Base-by-base conservation (phyloP, 2,888 invertebrate species). In the Brachypterus glaber region DNA sequence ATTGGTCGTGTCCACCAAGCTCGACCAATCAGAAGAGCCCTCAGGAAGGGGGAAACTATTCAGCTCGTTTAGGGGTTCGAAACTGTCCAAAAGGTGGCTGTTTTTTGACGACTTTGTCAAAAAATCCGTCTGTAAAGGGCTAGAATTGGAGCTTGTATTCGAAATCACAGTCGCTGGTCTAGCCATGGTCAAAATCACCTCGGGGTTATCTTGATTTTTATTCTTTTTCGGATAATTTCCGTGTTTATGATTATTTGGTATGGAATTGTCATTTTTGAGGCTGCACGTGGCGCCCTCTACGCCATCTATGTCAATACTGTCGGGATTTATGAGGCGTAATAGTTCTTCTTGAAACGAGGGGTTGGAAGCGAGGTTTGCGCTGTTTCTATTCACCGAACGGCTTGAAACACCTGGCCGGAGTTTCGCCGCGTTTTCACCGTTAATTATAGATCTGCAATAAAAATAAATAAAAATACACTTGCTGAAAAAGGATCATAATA, bases 281-380 rank as follows among this genome's bases (percentile, higher is more conserved):
- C 56, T 59, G 35, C 57, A 59, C 14, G 48, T 49, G 17, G 40
- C 13, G 30, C 50, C 48, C 17, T 45, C 40, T 25, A 48, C 44
- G 14, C 44, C 46, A 15, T 63, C 60, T 27, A 65, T 63, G 41
- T 70, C 66, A 37, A 70, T 67, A 52, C 69, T 72, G 54, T 88
- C 88, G 0, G 87, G 88, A 64, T 86, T 85, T 55, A 91, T 91
- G 16, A 91, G 70, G 32, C 86, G 79, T 18, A 59, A 45, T 72
- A 90, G 81, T 71, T 89, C 81, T 59, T 92, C 91, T 61, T 91
- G 89, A 68, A 90, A 82, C 17, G 83, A 68, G 14, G 79, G 80
- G 48, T 73, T 77, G 0, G 69, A 64, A 0, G 69, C 68, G 27
- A 76, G 59, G 57, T 76, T 75, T 8, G 76, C 74, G 41, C 76